Conservation (phyloP, 1,140 invertebrate species). For the Drosophila carrolli region DNA sequence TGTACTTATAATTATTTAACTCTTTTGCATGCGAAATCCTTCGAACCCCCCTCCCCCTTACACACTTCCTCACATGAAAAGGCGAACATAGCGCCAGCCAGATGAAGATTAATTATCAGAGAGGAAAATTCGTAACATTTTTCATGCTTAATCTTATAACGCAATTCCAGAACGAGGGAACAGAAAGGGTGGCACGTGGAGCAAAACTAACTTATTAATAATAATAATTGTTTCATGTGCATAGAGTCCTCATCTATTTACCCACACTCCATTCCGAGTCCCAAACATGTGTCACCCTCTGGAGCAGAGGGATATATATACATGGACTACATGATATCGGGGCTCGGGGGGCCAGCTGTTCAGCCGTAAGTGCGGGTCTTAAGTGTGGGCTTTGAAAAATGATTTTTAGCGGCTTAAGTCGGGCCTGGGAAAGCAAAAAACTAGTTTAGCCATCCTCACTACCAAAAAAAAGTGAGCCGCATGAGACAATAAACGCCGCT, state of each 20-base stretch:
- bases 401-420: conserved; percentile 48
- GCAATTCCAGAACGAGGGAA: conserved; percentile 39
- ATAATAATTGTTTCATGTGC: conserved; percentile 80
- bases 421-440: conserved; percentile 40
- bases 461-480: conserved; percentile 2
- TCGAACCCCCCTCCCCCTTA: neutral
- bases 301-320: neutral
- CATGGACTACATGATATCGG: neutral
- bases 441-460: conserved; percentile 38
- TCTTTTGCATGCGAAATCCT: conserved; percentile 64
- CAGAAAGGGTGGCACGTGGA: conserved; percentile 43
- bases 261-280: neutral
- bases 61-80: conserved; percentile 6
- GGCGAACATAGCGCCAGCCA: conserved; percentile 50
- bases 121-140: conserved; percentile 76
- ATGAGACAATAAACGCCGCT: conserved; percentile 44
- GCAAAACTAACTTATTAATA: conserved; percentile 80
- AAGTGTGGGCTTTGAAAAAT: conserved; percentile 48
- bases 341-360: conserved; percentile 9
- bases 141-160: conserved; percentile 77
- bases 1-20: conserved; percentile 80
- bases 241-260: conserved; percentile 23
- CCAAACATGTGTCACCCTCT: conserved; percentile 28
- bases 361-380: conserved; percentile 14
- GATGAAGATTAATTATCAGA: conserved; percentile 77